Evolutionary conservation across 2,888 invertebrate species (phyloP).

Genomic region (Euphydryas editha): DNA sequence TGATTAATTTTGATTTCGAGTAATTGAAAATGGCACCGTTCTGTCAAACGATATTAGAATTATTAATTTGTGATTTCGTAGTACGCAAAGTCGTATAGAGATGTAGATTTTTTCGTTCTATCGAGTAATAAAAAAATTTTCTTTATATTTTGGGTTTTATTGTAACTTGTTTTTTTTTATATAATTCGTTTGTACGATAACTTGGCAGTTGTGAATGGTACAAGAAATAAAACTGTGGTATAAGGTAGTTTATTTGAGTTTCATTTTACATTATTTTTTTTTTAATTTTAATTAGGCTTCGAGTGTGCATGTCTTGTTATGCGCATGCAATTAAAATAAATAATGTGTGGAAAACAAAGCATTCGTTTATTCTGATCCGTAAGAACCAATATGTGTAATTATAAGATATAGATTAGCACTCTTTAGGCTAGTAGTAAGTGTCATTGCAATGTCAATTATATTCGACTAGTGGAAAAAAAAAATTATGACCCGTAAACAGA

Average conservation of each 20-base stretch:
- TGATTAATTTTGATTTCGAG: background rate
- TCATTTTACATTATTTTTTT: slow-evolving; percentile 60
- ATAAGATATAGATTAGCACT: slow-evolving; percentile 79
- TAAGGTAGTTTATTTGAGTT: slow-evolving; percentile 72
- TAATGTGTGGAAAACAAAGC: background rate
- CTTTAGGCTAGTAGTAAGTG: slow-evolving; percentile 80
- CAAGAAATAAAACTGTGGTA: slow-evolving; percentile 74
- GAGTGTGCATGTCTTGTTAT: slow-evolving; percentile 74
- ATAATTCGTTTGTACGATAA: slow-evolving; percentile 63
- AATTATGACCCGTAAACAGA: slow-evolving; percentile 66
- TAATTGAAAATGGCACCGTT: slow-evolving; percentile 62
- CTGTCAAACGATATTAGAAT: slow-evolving; percentile 15
- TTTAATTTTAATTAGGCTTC: slow-evolving; percentile 56
- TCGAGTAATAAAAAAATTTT: background rate
- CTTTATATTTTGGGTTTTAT: slow-evolving; percentile 29
- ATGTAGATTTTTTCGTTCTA: slow-evolving; percentile 26
- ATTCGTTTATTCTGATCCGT: slow-evolving; percentile 31
- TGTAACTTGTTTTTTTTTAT: slow-evolving; percentile 32
- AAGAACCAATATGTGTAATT: slow-evolving; percentile 74
- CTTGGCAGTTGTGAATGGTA: slow-evolving; percentile 77
- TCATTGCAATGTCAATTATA: slow-evolving; percentile 83
- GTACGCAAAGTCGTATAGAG: slow-evolving; percentile 25
- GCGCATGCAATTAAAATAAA: slow-evolving; percentile 41
- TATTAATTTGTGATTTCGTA: slow-evolving; percentile 39
- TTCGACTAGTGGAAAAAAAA: slow-evolving; percentile 75